These are phyloP conservation scores for Drosophila aff. DNA, from an alignment of 1,140 invertebrate genomes.

Conservation along the genomic window DNA sequence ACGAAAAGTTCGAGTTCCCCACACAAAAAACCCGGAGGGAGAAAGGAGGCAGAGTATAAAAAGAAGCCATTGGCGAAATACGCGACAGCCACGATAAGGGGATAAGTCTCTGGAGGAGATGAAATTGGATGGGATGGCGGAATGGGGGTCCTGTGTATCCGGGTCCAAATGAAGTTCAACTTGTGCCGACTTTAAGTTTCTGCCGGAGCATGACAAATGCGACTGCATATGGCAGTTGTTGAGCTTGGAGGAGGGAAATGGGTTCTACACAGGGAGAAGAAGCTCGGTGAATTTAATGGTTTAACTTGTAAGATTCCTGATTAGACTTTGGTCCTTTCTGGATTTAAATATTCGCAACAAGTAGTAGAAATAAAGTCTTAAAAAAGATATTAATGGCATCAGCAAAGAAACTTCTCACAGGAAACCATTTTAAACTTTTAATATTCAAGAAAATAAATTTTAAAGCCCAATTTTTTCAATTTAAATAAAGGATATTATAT, in stretches of 20 bases:
- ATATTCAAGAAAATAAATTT: neutral
- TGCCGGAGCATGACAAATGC: conserved; percentile 52
- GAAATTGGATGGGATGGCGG: conserved; percentile 9
- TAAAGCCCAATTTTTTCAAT: neutral
- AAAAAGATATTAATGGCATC: neutral
- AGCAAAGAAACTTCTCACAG: neutral
- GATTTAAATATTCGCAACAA: neutral
- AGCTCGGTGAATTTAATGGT: neutral
- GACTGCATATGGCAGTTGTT: conserved; percentile 41
- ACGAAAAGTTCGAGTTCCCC: conserved; percentile 34
- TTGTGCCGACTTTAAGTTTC: conserved; percentile 50
- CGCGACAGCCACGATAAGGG: conserved; percentile 53
- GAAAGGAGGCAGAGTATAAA: conserved; percentile 15
- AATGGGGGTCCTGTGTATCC: conserved; percentile 9
- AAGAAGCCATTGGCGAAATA: conserved; percentile 65
- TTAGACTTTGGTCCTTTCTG: neutral
- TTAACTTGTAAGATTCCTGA: no score
- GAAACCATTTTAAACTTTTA: neutral
- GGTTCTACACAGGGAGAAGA: conserved; percentile 5
- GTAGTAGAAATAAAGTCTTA: neutral
- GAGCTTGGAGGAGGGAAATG: neutral
- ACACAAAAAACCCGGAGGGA: conserved; percentile 1
- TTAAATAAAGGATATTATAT: conserved; percentile 4
- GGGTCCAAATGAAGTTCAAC: conserved; percentile 47
- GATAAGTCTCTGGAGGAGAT: conserved; percentile 9